A percentile compares a stretch with the other conserved stretches of the same genome.
Conservation (phyloP, 2,888 invertebrate genomes). For the Agonopterix alstromeriana region DNA sequence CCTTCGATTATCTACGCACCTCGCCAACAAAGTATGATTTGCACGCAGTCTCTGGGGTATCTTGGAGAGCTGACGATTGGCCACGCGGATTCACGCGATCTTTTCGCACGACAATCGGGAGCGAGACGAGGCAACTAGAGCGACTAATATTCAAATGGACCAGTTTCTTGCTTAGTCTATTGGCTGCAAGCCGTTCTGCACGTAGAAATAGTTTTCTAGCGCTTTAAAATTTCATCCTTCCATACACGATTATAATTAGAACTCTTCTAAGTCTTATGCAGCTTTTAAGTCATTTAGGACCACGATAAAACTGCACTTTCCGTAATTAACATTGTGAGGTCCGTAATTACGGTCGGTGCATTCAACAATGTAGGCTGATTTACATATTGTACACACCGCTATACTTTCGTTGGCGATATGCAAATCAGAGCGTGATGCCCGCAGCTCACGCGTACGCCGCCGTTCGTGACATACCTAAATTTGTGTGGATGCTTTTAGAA, state of each 20-base stretch:
- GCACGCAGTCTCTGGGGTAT: conserved; percentile 42
- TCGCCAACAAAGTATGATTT: conserved; percentile 50
- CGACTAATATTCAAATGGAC: conserved; percentile 62
- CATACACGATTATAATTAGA: too few species aligned
- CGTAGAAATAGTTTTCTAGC: conserved; percentile 36
- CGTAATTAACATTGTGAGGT: not conserved
- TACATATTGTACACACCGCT: conserved; percentile 32
- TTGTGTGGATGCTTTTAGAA: conserved; percentile 24
- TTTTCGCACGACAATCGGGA: conserved; percentile 70
- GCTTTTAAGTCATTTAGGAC: not conserved
- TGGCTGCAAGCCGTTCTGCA: conserved; percentile 30
- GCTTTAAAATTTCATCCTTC: conserved; percentile 15
- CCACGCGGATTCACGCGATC: conserved; percentile 43
- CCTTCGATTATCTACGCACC: conserved; percentile 52
- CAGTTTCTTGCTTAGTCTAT: conserved; percentile 40
- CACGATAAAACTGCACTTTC: not conserved
- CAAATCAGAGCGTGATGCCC: conserved; percentile 63
- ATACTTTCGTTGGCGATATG: conserved; percentile 67
- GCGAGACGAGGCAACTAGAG: conserved; percentile 63
- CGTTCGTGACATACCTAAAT: conserved; percentile 31
- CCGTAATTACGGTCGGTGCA: conserved; percentile 22
- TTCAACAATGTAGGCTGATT: conserved; percentile 41
- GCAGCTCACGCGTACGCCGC: conserved; percentile 35
- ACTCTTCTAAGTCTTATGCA: not conserved
- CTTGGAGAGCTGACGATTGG: conserved; percentile 47